Evolutionary conservation across 2,797 vertebrate genomes (phyloP), one percentile per base, ranked within the genome.

Genomic region (Gallirallus australis): DNA sequence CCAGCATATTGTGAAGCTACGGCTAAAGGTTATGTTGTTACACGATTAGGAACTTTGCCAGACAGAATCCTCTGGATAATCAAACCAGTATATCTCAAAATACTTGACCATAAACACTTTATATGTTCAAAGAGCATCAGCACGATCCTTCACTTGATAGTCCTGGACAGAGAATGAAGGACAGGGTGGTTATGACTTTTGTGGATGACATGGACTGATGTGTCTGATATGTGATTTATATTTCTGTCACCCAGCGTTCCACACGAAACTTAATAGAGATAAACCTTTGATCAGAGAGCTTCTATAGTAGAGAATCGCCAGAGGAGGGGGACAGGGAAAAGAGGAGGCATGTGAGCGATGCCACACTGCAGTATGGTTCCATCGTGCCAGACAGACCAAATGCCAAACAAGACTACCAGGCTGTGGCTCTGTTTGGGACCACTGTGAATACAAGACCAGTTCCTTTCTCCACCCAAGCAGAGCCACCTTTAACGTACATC

Each of bases 91-190:
- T 87, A 56, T 85, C 86, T 85, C 93, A 87, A 90, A 92, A 94
- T 75, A 93, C 47, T 75, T 71, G 61, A 87, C 57, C 82, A 93
- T 95, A 91, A 96, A 95, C 71, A 89, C 50, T 91, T 95, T 48
- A 78, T 75, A 75, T 35, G 95, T 92, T 92, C 94, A 96, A 96
- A 95, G 94, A 95, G 68, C 81, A 82, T 45, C 59, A 89, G 15
- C 1, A 2, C 37, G 61, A 92, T 65, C 23, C 60, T 50, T 82
- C 70, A 66, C 47, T 66, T 82, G 37, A 80, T 35, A 91, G 61
- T 54, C 35, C 77, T 63, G 83, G 84, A 78, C 17, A 81, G 80
- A 71, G 60, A 93, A 52, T 20, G 39, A 89, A 90, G 72, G 82
- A 70, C 9, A 15, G 12, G 5, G 57, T 7, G 13, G 17, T 76